Base-by-base conservation (phyloP, 2,113 vertebrate species). In the Castor canadensis region DNA sequence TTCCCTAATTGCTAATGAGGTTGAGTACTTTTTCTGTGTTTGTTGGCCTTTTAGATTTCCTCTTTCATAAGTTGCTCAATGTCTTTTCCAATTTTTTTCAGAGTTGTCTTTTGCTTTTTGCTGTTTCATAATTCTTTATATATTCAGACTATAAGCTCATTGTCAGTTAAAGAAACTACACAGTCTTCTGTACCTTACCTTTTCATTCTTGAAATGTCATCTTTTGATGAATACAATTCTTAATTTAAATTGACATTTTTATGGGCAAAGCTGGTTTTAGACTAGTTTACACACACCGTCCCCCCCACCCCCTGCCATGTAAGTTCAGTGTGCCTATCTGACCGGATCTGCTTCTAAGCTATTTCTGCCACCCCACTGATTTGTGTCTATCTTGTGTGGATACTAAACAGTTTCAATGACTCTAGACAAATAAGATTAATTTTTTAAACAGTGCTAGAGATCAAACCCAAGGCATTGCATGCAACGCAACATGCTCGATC, bases 1-100 rank as follows among this genome's bases (percentile, higher is more conserved):
- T 80, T 96, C 58, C 81, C 62, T 80, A 81, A 80, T 26, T 92
- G 66, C 52, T 92, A 76, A 75, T 47, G n/a, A 64, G 26, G 30
- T 22, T 71, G 43, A 81, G 22, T 71, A 73, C 28, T 10, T 88
- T 85, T 71, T 92, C 35, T 26, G 30, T 67, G 49, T 93, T 75
- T 87, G 40, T 16, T 85, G 38, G 66, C 62, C 58, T 94, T 91
- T 94, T 64, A 32, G 17, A 69, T 77, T 93, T 94, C 82, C 89
- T 95, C 79, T 91, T 96, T 52, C 66, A 47, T 91, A 56, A 91
- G 56, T 72, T 81, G 17, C 83, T 93, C 69, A 87, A 43, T 47
- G 45, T 80, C 81, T 96, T 95, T 58, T 72, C 8, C 82, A 94
- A 52, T 94, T 95, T 94, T 88, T 73, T 90, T 66, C 22, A 67